Conservation (phyloP, 2,888 invertebrate species). For the Meiosimyza decipiens region DNA sequence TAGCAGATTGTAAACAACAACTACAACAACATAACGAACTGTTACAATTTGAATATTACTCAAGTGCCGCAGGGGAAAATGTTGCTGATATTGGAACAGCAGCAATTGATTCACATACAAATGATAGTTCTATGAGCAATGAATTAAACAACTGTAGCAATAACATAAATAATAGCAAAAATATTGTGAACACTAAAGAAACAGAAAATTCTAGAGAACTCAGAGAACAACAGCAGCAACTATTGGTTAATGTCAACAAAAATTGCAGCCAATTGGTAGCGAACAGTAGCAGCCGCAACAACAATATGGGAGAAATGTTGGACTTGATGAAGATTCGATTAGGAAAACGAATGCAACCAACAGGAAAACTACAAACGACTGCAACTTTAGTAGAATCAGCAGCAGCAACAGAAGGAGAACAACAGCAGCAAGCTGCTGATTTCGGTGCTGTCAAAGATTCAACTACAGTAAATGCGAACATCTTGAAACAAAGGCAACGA, state of each 20-base stretch:
- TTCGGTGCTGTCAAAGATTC: neutral
- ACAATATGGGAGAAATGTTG: constrained; percentile 23
- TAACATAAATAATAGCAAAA: constrained; percentile 32
- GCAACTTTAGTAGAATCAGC: neutral
- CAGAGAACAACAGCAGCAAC: constrained; percentile 5
- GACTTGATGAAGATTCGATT: constrained; percentile 13
- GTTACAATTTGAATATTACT: neutral
- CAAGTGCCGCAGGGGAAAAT: neutral
- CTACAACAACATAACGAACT: neutral
- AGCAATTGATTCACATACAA: neutral
- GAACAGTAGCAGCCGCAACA: constrained; percentile 37
- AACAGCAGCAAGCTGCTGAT: neutral
- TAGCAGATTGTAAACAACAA: neutral
- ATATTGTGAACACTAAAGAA: constrained; percentile 19
- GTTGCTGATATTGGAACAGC: neutral
- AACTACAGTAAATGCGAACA: neutral
- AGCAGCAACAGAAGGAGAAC: neutral
- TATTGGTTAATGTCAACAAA: constrained; percentile 34
- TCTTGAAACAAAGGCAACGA: neutral
- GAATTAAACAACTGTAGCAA: constrained; percentile 29
- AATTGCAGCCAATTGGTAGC: constrained; percentile 31
- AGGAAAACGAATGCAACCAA: neutral
- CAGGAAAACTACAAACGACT: neutral
- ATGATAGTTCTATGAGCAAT: neutral
- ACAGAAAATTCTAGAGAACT: constrained; percentile 12